Conservation (phyloP, 2,888 invertebrate genomes). For the Hydroisotoma schaefferi region DNA sequence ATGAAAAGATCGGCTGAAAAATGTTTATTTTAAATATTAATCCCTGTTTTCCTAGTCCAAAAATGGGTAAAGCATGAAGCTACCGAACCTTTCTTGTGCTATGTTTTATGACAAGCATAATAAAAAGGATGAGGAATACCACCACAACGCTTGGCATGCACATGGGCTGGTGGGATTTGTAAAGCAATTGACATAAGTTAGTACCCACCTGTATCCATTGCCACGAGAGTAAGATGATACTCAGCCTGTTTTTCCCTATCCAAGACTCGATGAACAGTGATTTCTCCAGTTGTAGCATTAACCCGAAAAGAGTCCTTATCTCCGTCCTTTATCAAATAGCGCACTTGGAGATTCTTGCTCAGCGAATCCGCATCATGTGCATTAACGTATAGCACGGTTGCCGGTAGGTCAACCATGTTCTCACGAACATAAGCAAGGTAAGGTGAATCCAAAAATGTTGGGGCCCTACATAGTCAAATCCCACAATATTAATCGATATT, state of each 20-base stretch:
- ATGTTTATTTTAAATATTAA: too few relatives aligned
- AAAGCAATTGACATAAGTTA: background rate
- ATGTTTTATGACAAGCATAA: background rate
- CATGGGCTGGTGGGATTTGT: background rate
- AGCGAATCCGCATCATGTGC: slow-evolving; percentile 47
- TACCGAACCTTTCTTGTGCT: background rate
- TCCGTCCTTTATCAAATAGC: slow-evolving; percentile 90
- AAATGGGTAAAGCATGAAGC: too few relatives aligned
- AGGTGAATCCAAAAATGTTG: slow-evolving; percentile 90
- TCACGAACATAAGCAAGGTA: slow-evolving; percentile 92
- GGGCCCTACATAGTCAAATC: slow-evolving; percentile 51
- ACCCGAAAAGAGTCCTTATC: slow-evolving; percentile 87
- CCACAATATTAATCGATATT: background rate
- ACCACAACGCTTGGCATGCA: background rate
- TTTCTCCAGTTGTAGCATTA: slow-evolving; percentile 86
- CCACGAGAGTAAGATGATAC: slow-evolving; percentile 79
- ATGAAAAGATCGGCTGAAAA: too few relatives aligned
- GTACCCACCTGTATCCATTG: slow-evolving; percentile 91
- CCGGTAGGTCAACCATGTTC: slow-evolving; percentile 70
- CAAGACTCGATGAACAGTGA: slow-evolving; percentile 74
- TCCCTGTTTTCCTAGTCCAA: too few relatives aligned
- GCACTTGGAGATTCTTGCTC: slow-evolving; percentile 68
- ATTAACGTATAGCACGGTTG: slow-evolving; percentile 51
- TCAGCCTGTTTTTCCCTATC: slow-evolving; percentile 81
- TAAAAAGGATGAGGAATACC: background rate